Evolutionary conservation across 2,797 vertebrate genomes (phyloP).

Genomic region (Clamator glandarius): DNA sequence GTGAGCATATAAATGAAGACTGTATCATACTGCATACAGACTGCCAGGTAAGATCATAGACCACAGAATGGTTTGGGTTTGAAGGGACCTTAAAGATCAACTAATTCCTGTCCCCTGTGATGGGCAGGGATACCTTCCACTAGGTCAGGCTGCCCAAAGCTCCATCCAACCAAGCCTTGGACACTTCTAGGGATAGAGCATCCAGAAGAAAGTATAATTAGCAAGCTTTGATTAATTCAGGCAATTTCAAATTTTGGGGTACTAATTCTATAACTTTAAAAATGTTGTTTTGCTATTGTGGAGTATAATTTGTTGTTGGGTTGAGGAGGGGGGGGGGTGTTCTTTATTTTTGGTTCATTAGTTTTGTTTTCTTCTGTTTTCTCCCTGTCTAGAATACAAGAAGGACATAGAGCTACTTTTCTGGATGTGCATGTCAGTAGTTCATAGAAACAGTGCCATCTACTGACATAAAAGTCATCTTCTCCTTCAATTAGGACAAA

Average conservation of each 20-base stretch:
- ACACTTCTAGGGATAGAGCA: too few relatives aligned
- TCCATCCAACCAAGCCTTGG: too few relatives aligned
- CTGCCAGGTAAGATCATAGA: not conserved
- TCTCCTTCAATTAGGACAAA: not conserved
- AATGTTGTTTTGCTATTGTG: not conserved
- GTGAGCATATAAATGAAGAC: not conserved
- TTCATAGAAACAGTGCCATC: constrained; percentile 72
- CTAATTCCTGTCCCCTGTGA: too few relatives aligned
- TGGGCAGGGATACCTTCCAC: too few relatives aligned
- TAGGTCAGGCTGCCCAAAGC: too few relatives aligned
- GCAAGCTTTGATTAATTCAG: not conserved
- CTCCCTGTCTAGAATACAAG: not conserved
- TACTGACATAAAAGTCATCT: constrained; percentile 3
- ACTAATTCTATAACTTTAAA: not conserved
- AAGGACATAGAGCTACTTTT: not conserved
- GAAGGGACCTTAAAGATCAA: too few relatives aligned
- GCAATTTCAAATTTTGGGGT: not conserved
- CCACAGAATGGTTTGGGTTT: too few relatives aligned
- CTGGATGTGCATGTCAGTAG: not conserved
- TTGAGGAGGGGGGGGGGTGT: rapidly evolving
- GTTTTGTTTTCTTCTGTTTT: not conserved
- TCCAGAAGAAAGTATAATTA: not conserved
- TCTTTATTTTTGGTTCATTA: not conserved
- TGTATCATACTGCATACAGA: not conserved
- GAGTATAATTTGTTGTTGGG: not conserved